A percentile compares a stretch with the other conserved stretches of the same genome.
Conservation (phyloP, 2,888 invertebrate genomes). For the Drosophila rubida region DNA sequence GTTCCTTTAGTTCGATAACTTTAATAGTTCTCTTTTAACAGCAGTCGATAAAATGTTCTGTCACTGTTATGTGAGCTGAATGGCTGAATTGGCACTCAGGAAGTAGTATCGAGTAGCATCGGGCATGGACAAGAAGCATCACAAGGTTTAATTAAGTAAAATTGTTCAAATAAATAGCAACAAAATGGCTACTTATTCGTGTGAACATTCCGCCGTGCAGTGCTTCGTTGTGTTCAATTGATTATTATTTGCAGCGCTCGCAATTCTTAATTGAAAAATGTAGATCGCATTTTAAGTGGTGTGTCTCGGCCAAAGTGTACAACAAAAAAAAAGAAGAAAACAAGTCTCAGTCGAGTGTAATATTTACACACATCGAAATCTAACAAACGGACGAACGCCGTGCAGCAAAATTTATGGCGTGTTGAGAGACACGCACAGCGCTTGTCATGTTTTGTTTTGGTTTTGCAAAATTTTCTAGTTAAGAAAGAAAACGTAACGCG, state of each 20-base stretch:
- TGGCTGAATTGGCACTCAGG: conserved; percentile 31
- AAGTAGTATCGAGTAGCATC: conserved; percentile 54
- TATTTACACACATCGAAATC: conserved; percentile 28
- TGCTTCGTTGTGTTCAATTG: background rate
- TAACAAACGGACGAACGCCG: conserved; percentile 15
- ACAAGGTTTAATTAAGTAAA: conserved; percentile 53
- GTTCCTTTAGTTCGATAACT: background rate
- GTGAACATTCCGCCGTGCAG: background rate
- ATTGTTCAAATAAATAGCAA: conserved; percentile 52
- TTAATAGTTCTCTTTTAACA: background rate
- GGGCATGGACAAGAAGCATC: conserved; percentile 39
- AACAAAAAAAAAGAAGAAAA: conserved; percentile 43
- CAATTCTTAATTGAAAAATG: conserved; percentile 14
- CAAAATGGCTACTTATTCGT: conserved; percentile 57
- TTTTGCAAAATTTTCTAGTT: conserved; percentile 34
- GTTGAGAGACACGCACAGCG: conserved; percentile 31
- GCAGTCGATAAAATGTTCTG: conserved; percentile 13
- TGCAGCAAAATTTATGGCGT: conserved; percentile 48
- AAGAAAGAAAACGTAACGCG: conserved; percentile 22
- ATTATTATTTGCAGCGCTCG: background rate
- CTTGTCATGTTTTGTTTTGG: conserved; percentile 36
- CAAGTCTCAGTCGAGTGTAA: conserved; percentile 35
- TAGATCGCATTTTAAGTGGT: conserved; percentile 13
- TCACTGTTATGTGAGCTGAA: conserved; percentile 36
- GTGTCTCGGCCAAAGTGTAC: conserved; percentile 27